phyloP scores from a whole-genome alignment of 2,113 vertebrate species.

The Tychaedon coryphoeus region DNA sequence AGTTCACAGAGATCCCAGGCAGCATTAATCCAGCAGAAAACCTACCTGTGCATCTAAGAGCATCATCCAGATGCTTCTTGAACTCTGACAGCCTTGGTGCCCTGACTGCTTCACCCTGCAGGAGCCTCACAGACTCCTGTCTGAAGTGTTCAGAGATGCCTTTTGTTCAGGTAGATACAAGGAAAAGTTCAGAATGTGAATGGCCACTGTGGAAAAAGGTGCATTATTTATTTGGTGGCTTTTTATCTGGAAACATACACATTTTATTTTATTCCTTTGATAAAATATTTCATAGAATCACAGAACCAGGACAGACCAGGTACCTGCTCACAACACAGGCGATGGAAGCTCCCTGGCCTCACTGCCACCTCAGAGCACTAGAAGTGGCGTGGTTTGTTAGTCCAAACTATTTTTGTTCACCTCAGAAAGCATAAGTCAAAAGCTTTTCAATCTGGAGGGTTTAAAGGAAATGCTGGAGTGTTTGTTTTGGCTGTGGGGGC shows the following conservation, averaged over 20 bases:
- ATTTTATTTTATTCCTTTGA: neutral
- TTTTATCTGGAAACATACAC: neutral
- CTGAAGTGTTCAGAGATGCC: neutral
- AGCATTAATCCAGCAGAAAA: neutral
- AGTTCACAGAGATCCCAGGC: neutral
- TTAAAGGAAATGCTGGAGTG: neutral
- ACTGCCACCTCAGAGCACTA: neutral
- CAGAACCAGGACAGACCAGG: neutral
- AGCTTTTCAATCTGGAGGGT: neutral
- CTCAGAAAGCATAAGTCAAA: neutral
- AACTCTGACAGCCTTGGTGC: neutral
- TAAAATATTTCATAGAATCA: neutral
- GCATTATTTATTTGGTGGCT: neutral
- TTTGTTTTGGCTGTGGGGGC: neutral
- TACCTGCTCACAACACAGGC: neutral
- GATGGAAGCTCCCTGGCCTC: neutral
- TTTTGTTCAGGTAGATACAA: neutral
- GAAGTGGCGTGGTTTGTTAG: neutral
- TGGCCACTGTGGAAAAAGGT: neutral
- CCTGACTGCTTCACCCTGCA: neutral
- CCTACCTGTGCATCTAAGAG: neutral
- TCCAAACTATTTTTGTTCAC: neutral
- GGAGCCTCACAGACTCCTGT: neutral
- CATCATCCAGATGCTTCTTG: neutral
- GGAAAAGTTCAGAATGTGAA: neutral